Conservation (phyloP, 2,113 vertebrate genomes). For the Ondatra zibethicus region DNA sequence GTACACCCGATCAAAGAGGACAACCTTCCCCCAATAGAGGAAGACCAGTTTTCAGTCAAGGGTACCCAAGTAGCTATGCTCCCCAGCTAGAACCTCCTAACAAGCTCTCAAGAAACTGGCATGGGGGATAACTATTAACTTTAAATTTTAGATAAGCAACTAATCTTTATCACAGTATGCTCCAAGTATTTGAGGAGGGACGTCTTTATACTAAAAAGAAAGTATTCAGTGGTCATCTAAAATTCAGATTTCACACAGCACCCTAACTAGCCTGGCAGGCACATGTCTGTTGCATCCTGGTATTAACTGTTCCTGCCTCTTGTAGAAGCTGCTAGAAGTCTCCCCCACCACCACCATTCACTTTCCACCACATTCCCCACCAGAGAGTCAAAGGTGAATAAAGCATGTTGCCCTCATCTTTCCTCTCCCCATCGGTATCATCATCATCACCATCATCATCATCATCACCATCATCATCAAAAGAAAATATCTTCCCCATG, state of each 20-base stretch:
- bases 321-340: not conserved
- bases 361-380: not conserved
- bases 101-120: too few relatives aligned
- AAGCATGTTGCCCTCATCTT: not conserved
- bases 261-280: not conserved
- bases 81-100: too few relatives aligned
- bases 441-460: not conserved
- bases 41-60: too few relatives aligned
- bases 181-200: not conserved
- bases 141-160: slow-evolving; percentile 6
- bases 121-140: not conserved
- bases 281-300: not conserved
- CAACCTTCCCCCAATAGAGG: too few relatives aligned
- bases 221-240: not conserved
- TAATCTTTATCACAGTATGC: not conserved
- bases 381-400: not conserved
- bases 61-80: too few relatives aligned
- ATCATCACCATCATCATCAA: not conserved
- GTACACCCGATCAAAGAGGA: too few relatives aligned
- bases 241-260: not conserved
- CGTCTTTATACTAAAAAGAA: not conserved
- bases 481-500: not conserved
- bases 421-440: not conserved
- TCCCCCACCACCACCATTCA: not conserved
- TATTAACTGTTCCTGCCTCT: not conserved